A percentile compares a stretch with the other conserved stretches of the same genome.
These are phyloP conservation scores for Sebastes fasciatus DNA, from an alignment of 2,113 vertebrate species.

Conservation along the genomic window DNA sequence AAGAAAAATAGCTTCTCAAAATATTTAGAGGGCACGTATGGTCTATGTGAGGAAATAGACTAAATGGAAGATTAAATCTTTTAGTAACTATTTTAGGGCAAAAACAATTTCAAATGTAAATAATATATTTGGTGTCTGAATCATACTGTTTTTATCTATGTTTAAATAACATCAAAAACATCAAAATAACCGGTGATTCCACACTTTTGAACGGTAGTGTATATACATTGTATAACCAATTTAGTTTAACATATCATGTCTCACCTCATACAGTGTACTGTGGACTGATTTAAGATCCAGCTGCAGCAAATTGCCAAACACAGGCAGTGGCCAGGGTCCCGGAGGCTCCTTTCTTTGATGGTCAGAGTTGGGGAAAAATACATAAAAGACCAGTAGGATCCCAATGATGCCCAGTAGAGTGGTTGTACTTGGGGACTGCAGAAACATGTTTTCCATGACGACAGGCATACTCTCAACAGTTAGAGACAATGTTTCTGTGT, in stretches of 20 bases:
- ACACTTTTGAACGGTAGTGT: background rate
- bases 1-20: no score
- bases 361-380: constrained; percentile 7
- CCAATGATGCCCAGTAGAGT: background rate
- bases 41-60: no score
- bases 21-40: no score
- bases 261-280: constrained; percentile 49
- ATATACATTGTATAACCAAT: background rate
- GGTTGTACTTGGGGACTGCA: background rate
- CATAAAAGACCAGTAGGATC: constrained; percentile 42
- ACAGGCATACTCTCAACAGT: background rate
- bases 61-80: no score
- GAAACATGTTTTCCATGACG: background rate
- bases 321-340: constrained; percentile 64
- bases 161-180: background rate
- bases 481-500: no score
- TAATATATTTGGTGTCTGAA: background rate
- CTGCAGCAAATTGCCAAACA: constrained; percentile 65
- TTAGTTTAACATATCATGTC: background rate
- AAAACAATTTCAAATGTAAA: no score
- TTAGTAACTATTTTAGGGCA: no score
- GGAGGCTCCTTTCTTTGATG: constrained; percentile 59
- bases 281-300: constrained; percentile 50
- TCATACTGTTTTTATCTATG: background rate
- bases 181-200: background rate